These are phyloP conservation scores for Myrmecobius fasciatus DNA, from an alignment of 2,113 vertebrate species.

Conservation along the genomic window DNA sequence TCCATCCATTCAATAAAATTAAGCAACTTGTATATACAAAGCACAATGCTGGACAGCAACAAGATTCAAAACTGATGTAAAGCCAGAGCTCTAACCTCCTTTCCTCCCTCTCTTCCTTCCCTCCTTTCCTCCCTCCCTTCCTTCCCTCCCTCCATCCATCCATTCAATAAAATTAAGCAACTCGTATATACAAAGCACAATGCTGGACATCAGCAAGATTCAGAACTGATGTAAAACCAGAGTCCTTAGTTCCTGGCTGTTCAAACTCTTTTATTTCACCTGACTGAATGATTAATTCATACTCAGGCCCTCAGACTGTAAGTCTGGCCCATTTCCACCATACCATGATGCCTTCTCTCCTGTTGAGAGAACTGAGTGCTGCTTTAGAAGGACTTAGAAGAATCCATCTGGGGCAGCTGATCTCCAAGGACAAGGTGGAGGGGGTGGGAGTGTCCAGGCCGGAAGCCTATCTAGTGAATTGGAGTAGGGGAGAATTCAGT, in stretches of 20 bases:
- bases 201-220: background rate
- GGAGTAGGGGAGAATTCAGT: background rate
- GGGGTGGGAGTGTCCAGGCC: background rate
- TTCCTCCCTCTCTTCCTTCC: too few relatives aligned
- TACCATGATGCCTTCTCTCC: background rate
- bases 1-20: background rate
- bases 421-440: background rate
- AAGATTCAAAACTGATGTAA: background rate
- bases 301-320: background rate
- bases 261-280: background rate
- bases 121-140: background rate
- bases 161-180: background rate
- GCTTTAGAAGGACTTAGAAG: background rate
- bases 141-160: background rate
- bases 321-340: background rate
- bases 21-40: background rate
- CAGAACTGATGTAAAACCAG: background rate
- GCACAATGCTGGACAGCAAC: background rate
- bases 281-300: background rate
- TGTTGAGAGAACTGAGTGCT: background rate
- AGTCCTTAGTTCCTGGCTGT: background rate
- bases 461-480: background rate
- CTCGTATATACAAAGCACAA: background rate
- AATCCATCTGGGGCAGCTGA: background rate
- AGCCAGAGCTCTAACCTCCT: background rate